These are phyloP conservation scores for Onthophagus sagittarius DNA, from an alignment of 2,888 invertebrate species.

Conservation along the genomic window DNA sequence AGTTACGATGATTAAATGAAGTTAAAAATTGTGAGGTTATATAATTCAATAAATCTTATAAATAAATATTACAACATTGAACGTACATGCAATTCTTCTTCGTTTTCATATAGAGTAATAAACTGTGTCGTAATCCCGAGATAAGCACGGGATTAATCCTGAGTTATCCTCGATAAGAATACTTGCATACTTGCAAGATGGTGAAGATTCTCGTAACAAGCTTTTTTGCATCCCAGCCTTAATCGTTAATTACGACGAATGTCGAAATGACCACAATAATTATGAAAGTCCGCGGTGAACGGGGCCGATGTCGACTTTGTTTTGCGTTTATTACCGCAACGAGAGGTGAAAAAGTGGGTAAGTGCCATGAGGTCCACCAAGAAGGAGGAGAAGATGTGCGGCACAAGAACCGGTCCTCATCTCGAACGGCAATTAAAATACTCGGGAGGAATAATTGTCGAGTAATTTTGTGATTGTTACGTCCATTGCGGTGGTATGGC, in stretches of 20 bases:
- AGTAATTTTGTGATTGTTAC: constrained; percentile 11
- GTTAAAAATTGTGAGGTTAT: no score
- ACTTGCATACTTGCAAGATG: neutral
- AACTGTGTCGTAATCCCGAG: neutral
- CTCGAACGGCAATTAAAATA: constrained; percentile 7
- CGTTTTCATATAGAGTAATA: neutral
- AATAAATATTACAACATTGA: neutral
- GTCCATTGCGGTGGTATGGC: neutral
- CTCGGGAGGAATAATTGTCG: constrained; percentile 10
- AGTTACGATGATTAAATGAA: no score
- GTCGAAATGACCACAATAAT: neutral
- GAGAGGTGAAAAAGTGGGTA: neutral
- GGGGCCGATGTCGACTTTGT: neutral
- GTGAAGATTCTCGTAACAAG: neutral
- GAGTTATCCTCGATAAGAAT: neutral
- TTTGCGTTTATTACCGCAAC: neutral
- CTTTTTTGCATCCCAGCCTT: neutral
- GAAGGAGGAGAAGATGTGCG: neutral
- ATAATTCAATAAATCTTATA: no score
- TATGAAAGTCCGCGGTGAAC: neutral
- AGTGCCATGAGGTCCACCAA: neutral
- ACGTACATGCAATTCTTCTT: neutral
- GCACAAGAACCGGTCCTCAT: constrained; percentile 5
- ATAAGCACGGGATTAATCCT: neutral
- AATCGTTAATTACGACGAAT: neutral